These are phyloP conservation scores for Terrapene triunguis DNA, from an alignment of 2,113 vertebrate genomes.

Conservation along the genomic window DNA sequence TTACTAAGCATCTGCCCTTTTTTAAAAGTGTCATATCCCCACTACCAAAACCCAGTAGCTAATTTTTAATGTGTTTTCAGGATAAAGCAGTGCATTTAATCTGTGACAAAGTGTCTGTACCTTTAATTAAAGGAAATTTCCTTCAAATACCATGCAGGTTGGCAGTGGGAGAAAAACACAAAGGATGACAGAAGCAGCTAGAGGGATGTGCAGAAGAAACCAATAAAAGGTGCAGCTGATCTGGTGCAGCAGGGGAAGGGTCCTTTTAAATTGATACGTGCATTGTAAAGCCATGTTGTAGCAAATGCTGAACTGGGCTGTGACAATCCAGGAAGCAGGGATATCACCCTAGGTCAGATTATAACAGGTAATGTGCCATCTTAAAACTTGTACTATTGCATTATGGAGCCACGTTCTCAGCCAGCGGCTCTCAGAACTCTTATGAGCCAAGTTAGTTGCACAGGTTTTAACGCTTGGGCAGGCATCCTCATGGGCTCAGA, in stretches of 20 bases:
- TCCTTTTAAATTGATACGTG: neutral
- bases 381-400: neutral
- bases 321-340: neutral
- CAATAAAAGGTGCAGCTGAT: neutral
- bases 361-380: neutral
- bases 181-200: neutral
- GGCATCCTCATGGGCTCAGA: neutral
- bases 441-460: neutral
- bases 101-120: neutral
- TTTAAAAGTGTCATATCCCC: neutral
- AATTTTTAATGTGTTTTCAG: neutral
- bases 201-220: neutral
- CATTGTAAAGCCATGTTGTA: neutral
- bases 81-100: neutral
- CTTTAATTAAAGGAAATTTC: neutral
- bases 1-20: neutral
- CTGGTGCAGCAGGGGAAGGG: neutral
- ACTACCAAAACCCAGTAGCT: neutral
- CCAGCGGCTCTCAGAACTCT: neutral
- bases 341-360: neutral
- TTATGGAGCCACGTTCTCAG: neutral
- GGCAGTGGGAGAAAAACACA: neutral
- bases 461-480: neutral
- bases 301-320: neutral
- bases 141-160: neutral